A percentile compares a stretch with the other conserved stretches of the same genome.
Evolutionary conservation across 2,888 invertebrate genomes (phyloP).

Genomic region (Cantharis rustica): DNA sequence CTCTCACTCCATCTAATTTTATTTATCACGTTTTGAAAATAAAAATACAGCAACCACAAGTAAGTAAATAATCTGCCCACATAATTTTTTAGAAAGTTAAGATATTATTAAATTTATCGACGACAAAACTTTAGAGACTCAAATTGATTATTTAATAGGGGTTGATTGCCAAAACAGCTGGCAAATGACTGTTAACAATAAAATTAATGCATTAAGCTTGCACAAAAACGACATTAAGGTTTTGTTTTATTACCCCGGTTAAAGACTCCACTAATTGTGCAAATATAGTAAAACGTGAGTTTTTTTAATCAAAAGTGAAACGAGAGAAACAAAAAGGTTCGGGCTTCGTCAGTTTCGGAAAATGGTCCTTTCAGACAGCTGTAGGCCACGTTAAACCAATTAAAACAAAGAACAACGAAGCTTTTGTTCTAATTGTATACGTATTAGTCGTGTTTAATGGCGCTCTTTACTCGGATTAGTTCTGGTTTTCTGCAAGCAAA

Average conservation of each 20-base stretch:
- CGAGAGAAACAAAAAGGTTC: conserved; percentile 35
- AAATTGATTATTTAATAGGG: background rate
- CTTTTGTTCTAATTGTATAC: conserved; percentile 47
- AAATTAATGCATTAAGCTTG: background rate
- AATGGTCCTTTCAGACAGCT: conserved; percentile 42
- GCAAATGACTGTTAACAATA: background rate
- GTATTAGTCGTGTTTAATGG: conserved; percentile 43
- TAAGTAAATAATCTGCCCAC: background rate
- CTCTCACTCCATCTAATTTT: background rate
- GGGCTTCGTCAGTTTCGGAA: conserved; percentile 39
- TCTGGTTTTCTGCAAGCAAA: conserved; percentile 30
- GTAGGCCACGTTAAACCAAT: conserved; percentile 45
- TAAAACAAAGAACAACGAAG: conserved; percentile 45
- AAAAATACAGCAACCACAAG: background rate
- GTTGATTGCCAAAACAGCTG: background rate
- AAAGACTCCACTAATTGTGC: background rate
- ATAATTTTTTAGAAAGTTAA: background rate
- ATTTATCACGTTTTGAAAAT: background rate
- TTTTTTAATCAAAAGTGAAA: conserved; percentile 24
- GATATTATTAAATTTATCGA: background rate
- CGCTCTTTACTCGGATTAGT: conserved; percentile 41
- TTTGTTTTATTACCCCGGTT: background rate
- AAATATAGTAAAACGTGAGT: conserved; percentile 5
- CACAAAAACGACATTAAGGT: background rate
- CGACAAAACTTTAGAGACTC: background rate